These are phyloP conservation scores for Lagocephalus sceleratus DNA, from an alignment of 2,797 vertebrate genomes.

Conservation along the genomic window DNA sequence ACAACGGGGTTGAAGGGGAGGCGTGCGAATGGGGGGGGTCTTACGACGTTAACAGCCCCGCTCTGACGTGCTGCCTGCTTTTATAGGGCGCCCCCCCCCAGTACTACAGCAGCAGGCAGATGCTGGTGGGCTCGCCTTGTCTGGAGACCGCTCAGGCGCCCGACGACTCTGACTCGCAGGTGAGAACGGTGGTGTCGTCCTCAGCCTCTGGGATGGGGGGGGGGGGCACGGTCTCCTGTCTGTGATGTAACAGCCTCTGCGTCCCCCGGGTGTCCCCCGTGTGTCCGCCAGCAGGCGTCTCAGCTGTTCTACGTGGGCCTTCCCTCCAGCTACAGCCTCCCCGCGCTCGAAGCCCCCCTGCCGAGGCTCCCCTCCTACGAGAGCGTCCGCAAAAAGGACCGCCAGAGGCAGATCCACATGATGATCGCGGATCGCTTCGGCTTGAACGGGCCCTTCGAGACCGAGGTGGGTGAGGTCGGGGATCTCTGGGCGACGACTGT, in stretches of 20 bases:
- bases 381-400: slow-evolving; percentile 82
- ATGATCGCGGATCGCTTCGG: slow-evolving; percentile 81
- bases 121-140: slow-evolving; percentile 68
- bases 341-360: slow-evolving; percentile 68
- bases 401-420: slow-evolving; percentile 83
- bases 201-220: no score
- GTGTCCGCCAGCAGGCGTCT: slow-evolving; percentile 52
- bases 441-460: slow-evolving; percentile 69
- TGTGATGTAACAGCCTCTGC: slow-evolving; percentile 2
- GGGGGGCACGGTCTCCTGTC: slow-evolving; percentile 15
- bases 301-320: slow-evolving; percentile 79
- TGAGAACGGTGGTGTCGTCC: slow-evolving; percentile 27
- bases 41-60: slow-evolving; percentile 4
- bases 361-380: slow-evolving; percentile 81
- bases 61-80: slow-evolving; percentile 21
- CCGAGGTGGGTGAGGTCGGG: slow-evolving; percentile 63
- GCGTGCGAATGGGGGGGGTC: slow-evolving; percentile 1
- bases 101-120: slow-evolving; percentile 84
- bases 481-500: no score
- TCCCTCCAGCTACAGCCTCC: slow-evolving; percentile 77
- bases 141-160: slow-evolving; percentile 51
- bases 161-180: slow-evolving; percentile 49
- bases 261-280: slow-evolving; percentile 6
- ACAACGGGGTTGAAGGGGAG: not conserved
- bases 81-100: slow-evolving; percentile 72